Conservation (phyloP, 2,888 invertebrate species). For the Drosophila quasianomalipes region DNA sequence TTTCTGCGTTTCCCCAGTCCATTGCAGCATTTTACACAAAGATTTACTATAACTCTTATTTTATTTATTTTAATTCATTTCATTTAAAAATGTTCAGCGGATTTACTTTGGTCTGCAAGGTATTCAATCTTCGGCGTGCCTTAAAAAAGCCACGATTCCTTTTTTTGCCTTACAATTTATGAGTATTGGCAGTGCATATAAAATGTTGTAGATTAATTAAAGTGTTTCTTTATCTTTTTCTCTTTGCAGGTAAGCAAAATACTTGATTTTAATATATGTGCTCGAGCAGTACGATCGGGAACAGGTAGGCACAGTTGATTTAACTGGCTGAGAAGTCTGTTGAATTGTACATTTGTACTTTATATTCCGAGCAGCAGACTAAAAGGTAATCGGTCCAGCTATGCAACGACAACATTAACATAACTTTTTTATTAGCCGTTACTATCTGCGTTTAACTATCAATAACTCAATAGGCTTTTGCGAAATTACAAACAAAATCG, state of each 20-base stretch:
- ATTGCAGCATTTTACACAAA: not conserved
- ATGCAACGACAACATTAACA: not conserved
- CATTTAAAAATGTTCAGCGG: not conserved
- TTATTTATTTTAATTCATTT: not conserved
- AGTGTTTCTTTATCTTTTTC: constrained; percentile 49
- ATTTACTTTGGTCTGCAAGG: not conserved
- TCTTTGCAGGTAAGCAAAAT: constrained; percentile 71
- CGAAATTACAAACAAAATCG: constrained; percentile 1
- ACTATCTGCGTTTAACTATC: not conserved
- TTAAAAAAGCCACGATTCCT: not conserved
- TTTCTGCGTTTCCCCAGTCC: not conserved
- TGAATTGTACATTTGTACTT: not conserved
- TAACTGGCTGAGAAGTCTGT: not conserved
- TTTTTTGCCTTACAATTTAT: constrained; percentile 18
- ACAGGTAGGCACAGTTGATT: constrained; percentile 5
- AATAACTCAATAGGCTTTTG: not conserved
- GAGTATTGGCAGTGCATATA: constrained; percentile 24
- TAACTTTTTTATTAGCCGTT: not conserved
- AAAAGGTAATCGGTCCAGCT: not conserved
- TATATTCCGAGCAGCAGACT: not conserved
- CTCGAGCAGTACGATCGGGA: not conserved
- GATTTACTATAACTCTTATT: not conserved
- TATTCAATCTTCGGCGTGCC: not conserved
- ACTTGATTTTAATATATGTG: constrained; percentile 32
- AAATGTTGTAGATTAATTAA: constrained; percentile 69